Evolutionary conservation across 2,113 vertebrate species (phyloP).

Genomic region (Saguinus imperator): DNA sequence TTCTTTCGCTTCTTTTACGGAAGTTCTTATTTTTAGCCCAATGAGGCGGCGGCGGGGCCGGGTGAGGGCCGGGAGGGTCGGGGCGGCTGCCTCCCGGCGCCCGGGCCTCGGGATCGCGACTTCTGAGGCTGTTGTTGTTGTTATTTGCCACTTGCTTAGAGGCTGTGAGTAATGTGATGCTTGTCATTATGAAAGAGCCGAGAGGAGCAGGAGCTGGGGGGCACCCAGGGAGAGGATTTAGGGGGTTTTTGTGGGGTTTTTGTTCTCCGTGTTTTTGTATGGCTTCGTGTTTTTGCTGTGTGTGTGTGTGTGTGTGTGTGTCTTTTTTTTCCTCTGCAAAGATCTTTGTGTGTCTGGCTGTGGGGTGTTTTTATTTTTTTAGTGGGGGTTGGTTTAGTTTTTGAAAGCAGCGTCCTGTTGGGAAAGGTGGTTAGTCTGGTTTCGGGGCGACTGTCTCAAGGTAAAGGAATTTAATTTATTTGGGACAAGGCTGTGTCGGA

Average conservation of each 20-base stretch:
- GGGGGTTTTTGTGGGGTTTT: conserved; percentile 82
- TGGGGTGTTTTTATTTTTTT: conserved; percentile 83
- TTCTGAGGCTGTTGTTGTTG: conserved; percentile 56
- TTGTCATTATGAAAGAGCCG: conserved; percentile 71
- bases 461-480: conserved; percentile 92
- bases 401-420: conserved; percentile 81
- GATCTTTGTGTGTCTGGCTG: conserved; percentile 68
- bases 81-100: neutral
- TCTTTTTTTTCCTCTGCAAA: neutral
- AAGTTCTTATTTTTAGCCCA: conserved; percentile 80
- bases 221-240: conserved; percentile 78
- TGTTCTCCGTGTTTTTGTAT: conserved; percentile 72
- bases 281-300: conserved; percentile 59
- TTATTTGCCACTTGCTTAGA: conserved; percentile 69
- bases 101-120: conserved; percentile 43
- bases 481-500: conserved; percentile 89
- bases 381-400: conserved; percentile 79
- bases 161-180: conserved; percentile 69
- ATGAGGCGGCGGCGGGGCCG: conserved; percentile 62
- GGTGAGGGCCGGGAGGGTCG: conserved; percentile 54
- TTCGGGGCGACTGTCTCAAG: conserved; percentile 86
- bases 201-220: conserved; percentile 74
- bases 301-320: neutral
- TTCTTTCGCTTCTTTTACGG: conserved; percentile 85
- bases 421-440: conserved; percentile 87